Evolutionary conservation across 2,797 vertebrate genomes (phyloP), one percentile per base, ranked within the genome.

Genomic region (Falco rusticolus): DNA sequence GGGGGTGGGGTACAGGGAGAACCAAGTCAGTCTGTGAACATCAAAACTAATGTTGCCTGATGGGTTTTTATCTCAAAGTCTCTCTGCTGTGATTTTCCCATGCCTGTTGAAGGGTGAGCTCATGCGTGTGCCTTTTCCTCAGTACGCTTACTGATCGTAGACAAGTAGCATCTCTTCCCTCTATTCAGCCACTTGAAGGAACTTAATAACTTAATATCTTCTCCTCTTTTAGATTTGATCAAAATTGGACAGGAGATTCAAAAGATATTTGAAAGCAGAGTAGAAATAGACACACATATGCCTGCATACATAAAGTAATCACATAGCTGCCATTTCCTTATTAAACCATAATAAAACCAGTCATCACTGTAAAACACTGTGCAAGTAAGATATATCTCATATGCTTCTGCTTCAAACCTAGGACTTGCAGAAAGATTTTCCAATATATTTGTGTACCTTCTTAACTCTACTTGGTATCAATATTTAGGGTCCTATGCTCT

Each of bases 71-170:
- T 89, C 92, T 96, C 70, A 37, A 82, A 93, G 86, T 76, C 61
- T 89, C 83, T 71, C 70, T 25, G 6, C 63, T 72, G 3, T 37
- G 59, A 37, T 84, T 82, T 43, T 86, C 57, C 65, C 66, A 24
- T 87, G 81, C 70, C 59, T 94, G 86, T 53, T 92, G 92, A 96
- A 85, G 93, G 63, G n/a, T 89, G 93, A 95, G 81, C 81, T 97
- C 90, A 93, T 90, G 63, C 56, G 89, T 69, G n/a, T 2, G 5
- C 63, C 28, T 76, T 79, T 89, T 93, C 63, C 39, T 87, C 63
- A 19, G 24, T 15, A 63, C 12, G 21, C 34, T 64, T 65, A 43
- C 90, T 90, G 92, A 63, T 2, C 72, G 63, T 16, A 93, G 72
- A 84, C 72, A 90, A 93, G 84, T 50, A 84, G n/a, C 63, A 39